phyloP scores from a whole-genome alignment of 2,113 vertebrate genomes.

The Cottus gobio region DNA sequence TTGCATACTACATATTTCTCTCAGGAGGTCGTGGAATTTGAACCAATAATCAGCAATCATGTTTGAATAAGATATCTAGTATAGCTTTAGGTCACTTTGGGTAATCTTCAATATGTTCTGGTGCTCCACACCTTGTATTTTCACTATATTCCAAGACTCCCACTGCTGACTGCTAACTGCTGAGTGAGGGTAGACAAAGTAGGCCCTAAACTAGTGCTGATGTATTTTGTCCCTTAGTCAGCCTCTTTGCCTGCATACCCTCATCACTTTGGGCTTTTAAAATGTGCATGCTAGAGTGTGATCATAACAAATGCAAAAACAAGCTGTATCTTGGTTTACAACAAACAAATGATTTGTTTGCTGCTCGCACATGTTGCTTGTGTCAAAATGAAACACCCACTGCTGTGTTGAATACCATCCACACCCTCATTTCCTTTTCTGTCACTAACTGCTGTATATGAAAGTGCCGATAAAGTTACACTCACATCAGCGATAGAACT shows the following conservation, averaged over 20 bases:
- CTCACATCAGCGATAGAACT: not conserved
- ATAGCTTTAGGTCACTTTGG: not conserved
- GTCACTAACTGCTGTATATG: conserved; percentile 18
- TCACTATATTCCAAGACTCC: not conserved
- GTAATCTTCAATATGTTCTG: not conserved
- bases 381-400: conserved; percentile 4
- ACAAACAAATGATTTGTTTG: conserved; percentile 17
- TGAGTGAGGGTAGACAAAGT: not conserved
- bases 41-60: not conserved
- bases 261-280: not conserved
- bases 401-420: conserved; percentile 25
- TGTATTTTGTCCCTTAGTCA: not conserved
- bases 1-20: too few species aligned
- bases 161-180: too few species aligned
- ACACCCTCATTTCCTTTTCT: conserved; percentile 28
- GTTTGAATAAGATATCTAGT: not conserved
- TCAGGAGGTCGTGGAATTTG: not conserved
- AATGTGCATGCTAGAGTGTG: conserved; percentile 8
- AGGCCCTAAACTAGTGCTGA: not conserved
- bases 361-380: not conserved
- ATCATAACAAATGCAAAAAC: conserved; percentile 13
- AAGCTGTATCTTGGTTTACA: conserved; percentile 6
- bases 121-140: not conserved
- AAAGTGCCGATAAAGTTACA: conserved; percentile 36
- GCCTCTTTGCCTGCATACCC: not conserved